Conservation (phyloP, 2,113 vertebrate species). For the Sinosuthora webbiana region DNA sequence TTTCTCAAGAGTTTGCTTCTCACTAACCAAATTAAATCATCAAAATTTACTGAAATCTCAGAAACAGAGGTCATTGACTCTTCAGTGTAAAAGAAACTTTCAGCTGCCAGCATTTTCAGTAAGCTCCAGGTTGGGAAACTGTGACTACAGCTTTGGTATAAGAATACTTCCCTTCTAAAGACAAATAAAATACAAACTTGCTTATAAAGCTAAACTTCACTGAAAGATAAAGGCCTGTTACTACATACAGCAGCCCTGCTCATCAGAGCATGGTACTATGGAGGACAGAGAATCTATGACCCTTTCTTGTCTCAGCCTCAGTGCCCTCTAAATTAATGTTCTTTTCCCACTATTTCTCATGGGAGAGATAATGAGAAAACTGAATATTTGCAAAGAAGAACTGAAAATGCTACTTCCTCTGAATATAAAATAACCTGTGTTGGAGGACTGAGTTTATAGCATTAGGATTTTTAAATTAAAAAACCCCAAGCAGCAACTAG, state of each 20-base stretch:
- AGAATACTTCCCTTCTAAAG: neutral
- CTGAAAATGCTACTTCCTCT: neutral
- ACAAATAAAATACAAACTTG: neutral
- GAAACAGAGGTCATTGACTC: neutral
- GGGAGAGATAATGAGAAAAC: neutral
- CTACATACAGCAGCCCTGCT: neutral
- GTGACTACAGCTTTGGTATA: neutral
- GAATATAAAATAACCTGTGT: neutral
- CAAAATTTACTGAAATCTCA: neutral
- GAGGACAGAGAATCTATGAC: neutral
- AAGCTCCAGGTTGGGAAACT: neutral
- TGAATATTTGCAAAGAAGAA: neutral
- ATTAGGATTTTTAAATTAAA: neutral
- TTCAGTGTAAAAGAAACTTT: neutral
- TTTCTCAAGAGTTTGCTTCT: neutral
- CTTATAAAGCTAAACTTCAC: neutral
- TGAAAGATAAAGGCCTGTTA: neutral
- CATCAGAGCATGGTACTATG: neutral
- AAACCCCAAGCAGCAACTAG: fast-evolving
- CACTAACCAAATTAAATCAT: neutral
- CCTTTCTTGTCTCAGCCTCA: neutral
- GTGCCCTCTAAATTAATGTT: neutral
- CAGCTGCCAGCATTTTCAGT: neutral
- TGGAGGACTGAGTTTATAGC: neutral
- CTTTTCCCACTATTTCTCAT: neutral